A percentile compares a stretch with the other conserved stretches of the same genome.
phyloP scores from a whole-genome alignment of 2,888 invertebrate genomes.

The Muscina levida region DNA sequence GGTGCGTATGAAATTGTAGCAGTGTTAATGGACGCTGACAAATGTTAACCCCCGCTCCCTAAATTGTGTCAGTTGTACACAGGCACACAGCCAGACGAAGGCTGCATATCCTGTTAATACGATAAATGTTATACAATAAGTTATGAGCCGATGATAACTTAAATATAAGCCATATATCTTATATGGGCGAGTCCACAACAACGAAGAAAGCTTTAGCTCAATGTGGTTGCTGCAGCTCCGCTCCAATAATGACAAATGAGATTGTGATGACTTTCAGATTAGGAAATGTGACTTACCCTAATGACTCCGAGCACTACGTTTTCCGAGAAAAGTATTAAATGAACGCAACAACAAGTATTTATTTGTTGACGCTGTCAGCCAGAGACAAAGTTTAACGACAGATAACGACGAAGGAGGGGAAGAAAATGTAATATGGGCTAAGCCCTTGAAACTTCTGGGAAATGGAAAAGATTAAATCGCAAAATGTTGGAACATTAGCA shows the following conservation, averaged over 20 bases:
- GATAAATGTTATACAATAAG: conserved; percentile 54
- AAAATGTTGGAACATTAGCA: too few species aligned
- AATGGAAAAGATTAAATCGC: too few species aligned
- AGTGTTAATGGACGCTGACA: too few species aligned
- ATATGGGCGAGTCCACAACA: conserved; percentile 34
- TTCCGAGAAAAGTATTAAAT: not conserved
- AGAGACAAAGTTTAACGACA: too few species aligned
- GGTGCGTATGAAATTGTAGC: too few species aligned
- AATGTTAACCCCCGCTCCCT: not conserved
- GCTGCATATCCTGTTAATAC: conserved; percentile 10
- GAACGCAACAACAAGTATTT: too few species aligned
- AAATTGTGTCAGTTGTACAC: not conserved
- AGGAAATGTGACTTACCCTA: not conserved
- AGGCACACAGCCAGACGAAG: not conserved
- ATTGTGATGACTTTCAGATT: conserved; percentile 8
- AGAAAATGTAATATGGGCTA: too few species aligned
- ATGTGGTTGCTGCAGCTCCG: not conserved
- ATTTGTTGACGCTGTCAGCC: too few species aligned
- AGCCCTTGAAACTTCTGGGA: too few species aligned
- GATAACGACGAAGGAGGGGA: too few species aligned
- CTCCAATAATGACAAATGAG: conserved; percentile 7
- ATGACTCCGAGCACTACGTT: not conserved
- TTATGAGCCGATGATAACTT: conserved; percentile 44
- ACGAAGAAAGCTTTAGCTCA: too few species aligned
- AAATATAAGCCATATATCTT: conserved; percentile 11